Evolutionary conservation across 2,888 invertebrate genomes (phyloP).

Genomic region (Trilocha varians): DNA sequence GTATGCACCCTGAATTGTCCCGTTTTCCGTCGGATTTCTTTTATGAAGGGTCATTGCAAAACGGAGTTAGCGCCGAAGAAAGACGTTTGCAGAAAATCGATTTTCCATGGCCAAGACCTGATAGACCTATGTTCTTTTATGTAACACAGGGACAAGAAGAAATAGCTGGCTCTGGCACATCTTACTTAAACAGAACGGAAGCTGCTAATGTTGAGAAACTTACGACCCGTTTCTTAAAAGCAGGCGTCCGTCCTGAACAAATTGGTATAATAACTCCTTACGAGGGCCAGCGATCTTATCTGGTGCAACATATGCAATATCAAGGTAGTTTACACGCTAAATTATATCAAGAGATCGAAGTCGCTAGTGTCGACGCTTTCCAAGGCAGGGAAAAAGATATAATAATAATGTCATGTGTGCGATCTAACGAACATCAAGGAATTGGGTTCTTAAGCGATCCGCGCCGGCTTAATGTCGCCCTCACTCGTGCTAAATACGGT

Average conservation of each 20-base stretch:
- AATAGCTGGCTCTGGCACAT: conserved; percentile 98
- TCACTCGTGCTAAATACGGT: conserved; percentile 97
- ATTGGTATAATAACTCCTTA: conserved; percentile 99
- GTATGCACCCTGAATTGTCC: conserved; percentile 98
- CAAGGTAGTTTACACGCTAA: conserved; percentile 97
- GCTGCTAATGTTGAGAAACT: conserved; percentile 99
- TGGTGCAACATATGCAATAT: conserved; percentile 99
- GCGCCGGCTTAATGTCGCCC: conserved; percentile 95
- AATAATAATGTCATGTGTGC: conserved; percentile 98
- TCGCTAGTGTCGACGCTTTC: conserved; percentile 99
- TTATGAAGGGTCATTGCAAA: conserved; percentile 98
- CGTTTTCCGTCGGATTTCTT: conserved; percentile 99
- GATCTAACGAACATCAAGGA: conserved; percentile 98
- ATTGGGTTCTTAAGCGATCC: conserved; percentile 99
- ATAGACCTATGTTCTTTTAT: conserved; percentile 99
- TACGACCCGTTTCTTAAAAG: conserved; percentile 93
- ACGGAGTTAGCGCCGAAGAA: conserved; percentile 98
- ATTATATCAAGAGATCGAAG: conserved; percentile 98
- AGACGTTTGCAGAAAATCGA: conserved; percentile 91
- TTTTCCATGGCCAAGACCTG: conserved; percentile 97
- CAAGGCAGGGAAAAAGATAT: conserved; percentile 99
- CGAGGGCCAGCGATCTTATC: conserved; percentile 97
- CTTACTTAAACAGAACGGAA: conserved; percentile 98
- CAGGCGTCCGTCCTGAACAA: conserved; percentile 97
- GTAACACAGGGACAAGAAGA: conserved; percentile 99